Evolutionary conservation across 2,113 vertebrate species (phyloP).

Genomic region (Sphyrna mokarran): DNA sequence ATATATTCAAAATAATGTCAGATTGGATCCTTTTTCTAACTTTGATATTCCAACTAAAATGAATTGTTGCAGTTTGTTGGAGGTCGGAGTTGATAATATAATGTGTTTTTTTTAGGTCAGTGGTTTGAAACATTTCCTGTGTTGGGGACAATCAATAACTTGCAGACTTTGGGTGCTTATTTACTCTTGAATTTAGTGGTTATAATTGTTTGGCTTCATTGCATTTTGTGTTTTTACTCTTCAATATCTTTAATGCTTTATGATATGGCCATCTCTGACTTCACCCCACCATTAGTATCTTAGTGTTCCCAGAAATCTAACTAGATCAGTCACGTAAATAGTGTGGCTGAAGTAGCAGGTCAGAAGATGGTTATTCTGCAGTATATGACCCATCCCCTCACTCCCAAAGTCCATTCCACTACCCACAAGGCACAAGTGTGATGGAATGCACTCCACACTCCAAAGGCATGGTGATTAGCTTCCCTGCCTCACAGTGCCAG

Average conservation of each 20-base stretch:
- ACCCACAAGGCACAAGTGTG: not conserved
- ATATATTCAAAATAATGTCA: slow-evolving; percentile 20
- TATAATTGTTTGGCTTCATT: not conserved
- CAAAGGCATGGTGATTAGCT: too few relatives aligned
- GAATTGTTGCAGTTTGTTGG: not conserved
- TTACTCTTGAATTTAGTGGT: not conserved
- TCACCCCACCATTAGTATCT: not conserved
- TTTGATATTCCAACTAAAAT: slow-evolving; percentile 8
- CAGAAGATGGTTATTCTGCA: not conserved
- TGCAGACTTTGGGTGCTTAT: not conserved
- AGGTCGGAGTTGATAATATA: not conserved
- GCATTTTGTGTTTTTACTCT: not conserved
- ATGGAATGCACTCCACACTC: not conserved
- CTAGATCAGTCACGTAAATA: not conserved
- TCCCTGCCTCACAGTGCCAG: too few relatives aligned
- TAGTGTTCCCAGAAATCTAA: not conserved
- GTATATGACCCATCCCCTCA: not conserved
- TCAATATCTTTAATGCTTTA: not conserved
- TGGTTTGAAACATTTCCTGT: not conserved
- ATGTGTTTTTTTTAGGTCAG: not conserved
- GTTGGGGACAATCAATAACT: not conserved
- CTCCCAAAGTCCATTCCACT: not conserved
- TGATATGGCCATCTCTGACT: not conserved
- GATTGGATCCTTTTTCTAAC: slow-evolving; percentile 16
- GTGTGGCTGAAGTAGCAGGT: not conserved